Base-by-base conservation (phyloP, 1,140 invertebrate species). In the Mercenaria mercenaria region DNA sequence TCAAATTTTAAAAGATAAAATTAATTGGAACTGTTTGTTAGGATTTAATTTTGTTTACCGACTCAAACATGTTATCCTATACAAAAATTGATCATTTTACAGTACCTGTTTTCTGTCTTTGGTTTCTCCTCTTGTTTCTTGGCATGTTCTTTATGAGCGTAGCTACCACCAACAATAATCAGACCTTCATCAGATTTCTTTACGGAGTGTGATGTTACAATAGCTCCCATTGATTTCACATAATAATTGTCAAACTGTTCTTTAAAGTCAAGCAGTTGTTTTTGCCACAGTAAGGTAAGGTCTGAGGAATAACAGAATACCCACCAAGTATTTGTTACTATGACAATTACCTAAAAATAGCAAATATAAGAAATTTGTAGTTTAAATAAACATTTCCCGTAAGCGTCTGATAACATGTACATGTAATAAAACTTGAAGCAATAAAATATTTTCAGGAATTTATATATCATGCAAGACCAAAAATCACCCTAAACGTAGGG, bases 81-180 rank as follows among this genome's bases (percentile, higher is more conserved):
- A n/a, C n/a, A n/a, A 8, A 47, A 47, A 47, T 8, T 47, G 15
- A 47, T 47, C 6, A 47, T 47, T 15, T 8, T 8, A 8, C 43
- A 47, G 26, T 81, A 56, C 34, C 20, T 81, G 50, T 81, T 61
- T 34, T 59, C 34, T 34, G n/a, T 52, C 37, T 81, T 81, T n/a
- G 39, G 32, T 15, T 13, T 20, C 18, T 79, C 76, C 56, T 56
- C 50, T n/a, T 52, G 0, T 20, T 72, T 4, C 1, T 18, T 29
- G 0, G 3, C 34, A 56, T 94, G 92, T 43, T 84, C 64, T 77
- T 90, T 92, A 69, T 95, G 93, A 34, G 74, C 83, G 72, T 92
- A 93, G 76, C 92, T 94, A 13, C 93, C 94, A 61, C 93, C 94
- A 20, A 95, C 84, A 29, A 95, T 91, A 41, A 95, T 82, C 15